phyloP scores from a whole-genome alignment of 2,888 invertebrate species.

The Noctua fimbriata region DNA sequence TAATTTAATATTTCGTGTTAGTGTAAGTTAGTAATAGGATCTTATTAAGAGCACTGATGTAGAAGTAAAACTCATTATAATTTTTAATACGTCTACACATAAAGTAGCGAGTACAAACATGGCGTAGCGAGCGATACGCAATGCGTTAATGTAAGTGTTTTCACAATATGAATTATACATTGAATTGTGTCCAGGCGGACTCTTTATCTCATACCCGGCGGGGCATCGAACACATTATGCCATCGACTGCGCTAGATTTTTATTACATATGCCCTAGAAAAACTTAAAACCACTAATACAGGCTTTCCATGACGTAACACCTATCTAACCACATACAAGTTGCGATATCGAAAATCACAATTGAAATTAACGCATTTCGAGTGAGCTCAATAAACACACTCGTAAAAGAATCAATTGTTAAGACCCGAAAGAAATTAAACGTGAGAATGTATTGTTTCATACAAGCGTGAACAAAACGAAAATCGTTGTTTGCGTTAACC shows the following conservation, averaged over 20 bases:
- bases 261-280: conserved; percentile 56
- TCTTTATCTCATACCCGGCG: conserved; percentile 76
- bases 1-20: conserved; percentile 63
- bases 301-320: conserved; percentile 50
- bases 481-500: conserved; percentile 87
- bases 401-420: conserved; percentile 89
- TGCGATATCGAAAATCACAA: conserved; percentile 78
- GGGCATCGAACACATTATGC: conserved; percentile 79
- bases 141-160: conserved; percentile 83
- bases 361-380: conserved; percentile 86
- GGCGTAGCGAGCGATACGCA: conserved; percentile 75
- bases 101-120: conserved; percentile 78
- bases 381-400: conserved; percentile 89
- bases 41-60: conserved; percentile 67
- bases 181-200: conserved; percentile 72
- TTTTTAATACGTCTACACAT: conserved; percentile 75
- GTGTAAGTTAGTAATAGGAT: conserved; percentile 66
- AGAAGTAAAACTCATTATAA: conserved; percentile 74
- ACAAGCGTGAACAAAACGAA: conserved; percentile 88
- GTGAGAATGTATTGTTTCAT: conserved; percentile 90
- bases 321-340: conserved; percentile 59
- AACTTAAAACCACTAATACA: conserved; percentile 45
- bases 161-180: conserved; percentile 83
- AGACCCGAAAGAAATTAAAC: conserved; percentile 89
- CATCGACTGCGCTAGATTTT: conserved; percentile 71